These are phyloP conservation scores for Porphyrio hochstetteri DNA, from an alignment of 2,113 vertebrate species.

Conservation along the genomic window DNA sequence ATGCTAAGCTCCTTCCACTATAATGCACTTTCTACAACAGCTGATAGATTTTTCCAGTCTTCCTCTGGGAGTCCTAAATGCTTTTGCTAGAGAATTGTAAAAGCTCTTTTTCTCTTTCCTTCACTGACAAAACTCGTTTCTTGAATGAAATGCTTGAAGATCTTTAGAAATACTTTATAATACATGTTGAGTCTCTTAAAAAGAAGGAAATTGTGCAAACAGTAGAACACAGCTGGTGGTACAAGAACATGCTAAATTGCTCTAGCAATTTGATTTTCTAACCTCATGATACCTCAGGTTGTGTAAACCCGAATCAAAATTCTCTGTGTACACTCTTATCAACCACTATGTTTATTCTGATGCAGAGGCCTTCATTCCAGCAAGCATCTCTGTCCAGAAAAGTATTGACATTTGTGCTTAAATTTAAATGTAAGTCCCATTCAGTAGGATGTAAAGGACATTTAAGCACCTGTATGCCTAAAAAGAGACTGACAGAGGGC, in stretches of 20 bases:
- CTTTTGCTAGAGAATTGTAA: slow-evolving; percentile 24
- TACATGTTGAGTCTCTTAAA: not conserved
- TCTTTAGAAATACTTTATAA: slow-evolving; percentile 2
- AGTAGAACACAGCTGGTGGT: not conserved
- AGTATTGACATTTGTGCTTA: slow-evolving; percentile 63
- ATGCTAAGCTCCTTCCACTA: slow-evolving; percentile 61
- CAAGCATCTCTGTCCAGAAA: slow-evolving; percentile 42
- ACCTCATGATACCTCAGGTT: slow-evolving; percentile 3
- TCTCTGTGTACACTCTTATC: slow-evolving; percentile 39
- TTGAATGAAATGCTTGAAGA: slow-evolving; percentile 11
- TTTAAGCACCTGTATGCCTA: slow-evolving; percentile 42
- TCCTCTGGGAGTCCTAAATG: slow-evolving; percentile 63
- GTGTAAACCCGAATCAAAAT: slow-evolving; percentile 52
- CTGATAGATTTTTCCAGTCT: slow-evolving; percentile 66
- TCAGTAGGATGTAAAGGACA: slow-evolving; percentile 43
- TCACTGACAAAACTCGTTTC: not conserved
- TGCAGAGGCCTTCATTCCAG: slow-evolving; percentile 26
- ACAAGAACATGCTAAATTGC: not conserved
- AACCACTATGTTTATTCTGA: slow-evolving; percentile 46
- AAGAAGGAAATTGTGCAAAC: not conserved
- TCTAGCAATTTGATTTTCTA: slow-evolving; percentile 26
- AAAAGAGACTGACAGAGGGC: slow-evolving; percentile 47
- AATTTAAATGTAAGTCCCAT: slow-evolving; percentile 22
- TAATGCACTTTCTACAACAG: slow-evolving; percentile 66
- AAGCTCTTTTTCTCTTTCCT: slow-evolving; percentile 11